A percentile compares a stretch with the other conserved stretches of the same genome.
Evolutionary conservation across 2,888 invertebrate genomes (phyloP).

Genomic region (Hofmannophila pseudospretella): DNA sequence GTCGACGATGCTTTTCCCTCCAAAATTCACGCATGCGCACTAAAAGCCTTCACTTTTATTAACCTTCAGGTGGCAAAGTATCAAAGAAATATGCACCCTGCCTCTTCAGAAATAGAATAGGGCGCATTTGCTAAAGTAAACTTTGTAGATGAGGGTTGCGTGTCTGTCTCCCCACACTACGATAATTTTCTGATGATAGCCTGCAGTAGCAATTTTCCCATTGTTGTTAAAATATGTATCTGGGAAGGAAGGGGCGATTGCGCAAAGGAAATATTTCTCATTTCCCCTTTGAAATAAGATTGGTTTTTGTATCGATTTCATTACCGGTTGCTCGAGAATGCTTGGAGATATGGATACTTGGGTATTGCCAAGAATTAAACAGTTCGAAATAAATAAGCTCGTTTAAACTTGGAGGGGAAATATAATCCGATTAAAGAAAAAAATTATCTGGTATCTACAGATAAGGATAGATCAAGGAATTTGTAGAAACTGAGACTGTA

Average conservation of each 20-base stretch:
- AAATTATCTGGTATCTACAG: not conserved
- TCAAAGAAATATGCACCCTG: conserved; percentile 29
- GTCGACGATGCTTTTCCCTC: conserved; percentile 60
- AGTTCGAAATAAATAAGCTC: not conserved
- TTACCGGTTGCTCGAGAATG: not conserved
- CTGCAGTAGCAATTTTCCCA: conserved; percentile 62
- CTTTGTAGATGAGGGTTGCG: conserved; percentile 35
- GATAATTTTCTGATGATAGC: conserved; percentile 48
- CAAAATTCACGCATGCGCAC: conserved; percentile 70
- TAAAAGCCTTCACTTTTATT: conserved; percentile 15
- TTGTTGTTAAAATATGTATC: conserved; percentile 45
- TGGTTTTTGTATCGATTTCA: conserved; percentile 20
- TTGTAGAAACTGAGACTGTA: conserved; percentile 1
- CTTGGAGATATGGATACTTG: too few relatives aligned
- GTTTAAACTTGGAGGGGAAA: not conserved
- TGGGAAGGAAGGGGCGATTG: conserved; percentile 37
- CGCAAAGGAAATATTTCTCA: conserved; percentile 40
- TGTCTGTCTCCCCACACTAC: conserved; percentile 48
- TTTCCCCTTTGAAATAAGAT: conserved; percentile 47
- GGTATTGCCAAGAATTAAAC: not conserved
- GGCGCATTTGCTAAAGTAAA: conserved; percentile 5
- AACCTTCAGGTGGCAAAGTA: conserved; percentile 6
- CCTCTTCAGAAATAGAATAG: not conserved
- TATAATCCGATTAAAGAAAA: conserved; percentile 18
- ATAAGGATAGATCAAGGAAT: conserved; percentile 2